Evolutionary conservation across 2,113 vertebrate species (phyloP).

Genomic region (Ellobius talpinus): DNA sequence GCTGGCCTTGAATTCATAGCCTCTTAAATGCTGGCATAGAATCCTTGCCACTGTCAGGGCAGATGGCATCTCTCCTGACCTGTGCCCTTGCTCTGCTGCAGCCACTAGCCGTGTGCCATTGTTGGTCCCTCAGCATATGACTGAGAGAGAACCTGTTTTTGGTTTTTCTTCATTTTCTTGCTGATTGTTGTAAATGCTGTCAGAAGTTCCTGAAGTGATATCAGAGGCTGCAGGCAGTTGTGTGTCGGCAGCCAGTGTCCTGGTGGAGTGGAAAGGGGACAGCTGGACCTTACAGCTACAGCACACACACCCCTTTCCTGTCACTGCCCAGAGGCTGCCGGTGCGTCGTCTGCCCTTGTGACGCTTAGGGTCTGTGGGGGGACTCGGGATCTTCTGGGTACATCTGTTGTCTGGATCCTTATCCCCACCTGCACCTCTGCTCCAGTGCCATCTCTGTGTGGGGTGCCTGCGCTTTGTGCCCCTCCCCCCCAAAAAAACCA

Average conservation of each 20-base stretch:
- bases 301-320: neutral
- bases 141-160: neutral
- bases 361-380: neutral
- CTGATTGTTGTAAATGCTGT: neutral
- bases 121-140: neutral
- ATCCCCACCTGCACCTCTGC: neutral
- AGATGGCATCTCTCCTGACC: accelerated
- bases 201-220: neutral
- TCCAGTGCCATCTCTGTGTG: neutral
- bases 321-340: no score
- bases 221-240: neutral
- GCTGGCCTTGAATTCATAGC: neutral
- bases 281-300: neutral
- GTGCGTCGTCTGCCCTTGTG: neutral
- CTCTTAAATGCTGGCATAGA: neutral
- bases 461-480: neutral
- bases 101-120: neutral
- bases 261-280: neutral
- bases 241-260: neutral
- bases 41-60: neutral
- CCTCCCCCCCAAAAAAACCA: neutral
- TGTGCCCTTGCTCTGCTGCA: neutral
- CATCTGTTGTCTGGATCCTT: neutral
- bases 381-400: neutral
- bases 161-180: neutral